Evolutionary conservation across 2,888 invertebrate genomes (phyloP).

Genomic region (Drosophila pseudotakahashii): DNA sequence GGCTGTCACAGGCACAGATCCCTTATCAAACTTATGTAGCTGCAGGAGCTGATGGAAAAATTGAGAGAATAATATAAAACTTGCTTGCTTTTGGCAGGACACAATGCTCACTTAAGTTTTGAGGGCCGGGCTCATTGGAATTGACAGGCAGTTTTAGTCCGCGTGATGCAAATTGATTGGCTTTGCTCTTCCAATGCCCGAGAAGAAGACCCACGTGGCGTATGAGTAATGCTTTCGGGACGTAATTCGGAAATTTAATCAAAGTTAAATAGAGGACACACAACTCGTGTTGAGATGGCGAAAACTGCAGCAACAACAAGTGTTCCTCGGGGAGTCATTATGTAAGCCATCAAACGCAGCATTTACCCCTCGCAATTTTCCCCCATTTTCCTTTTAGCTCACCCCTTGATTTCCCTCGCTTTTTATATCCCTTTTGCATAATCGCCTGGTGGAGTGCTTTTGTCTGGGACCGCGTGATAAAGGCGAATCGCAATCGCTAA

Average conservation of each 20-base stretch:
- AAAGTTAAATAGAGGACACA: conserved; percentile 21
- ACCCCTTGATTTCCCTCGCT: not conserved
- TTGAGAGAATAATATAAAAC: conserved; percentile 7
- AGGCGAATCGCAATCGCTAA: conserved; percentile 36
- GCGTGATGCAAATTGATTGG: conserved; percentile 59
- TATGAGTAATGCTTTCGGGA: conserved; percentile 6
- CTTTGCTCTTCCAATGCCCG: conserved; percentile 4
- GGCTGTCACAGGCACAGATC: conserved; percentile 31
- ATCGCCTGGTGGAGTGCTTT: conserved; percentile 39
- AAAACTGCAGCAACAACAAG: conserved; percentile 26
- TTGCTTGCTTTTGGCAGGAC: conserved; percentile 22
- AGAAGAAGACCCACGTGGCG: conserved; percentile 21
- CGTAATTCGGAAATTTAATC: conserved; percentile 21
- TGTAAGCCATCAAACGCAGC: conserved; percentile 33
- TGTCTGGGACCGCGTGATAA: conserved; percentile 37
- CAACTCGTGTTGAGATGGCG: conserved; percentile 1
- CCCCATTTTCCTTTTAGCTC: conserved; percentile 8
- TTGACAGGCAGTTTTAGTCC: conserved; percentile 52
- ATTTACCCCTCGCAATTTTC: conserved; percentile 4
- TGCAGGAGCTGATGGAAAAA: conserved; percentile 16
- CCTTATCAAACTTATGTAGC: conserved; percentile 33
- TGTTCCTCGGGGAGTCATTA: conserved; percentile 43
- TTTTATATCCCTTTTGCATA: conserved; percentile 20
- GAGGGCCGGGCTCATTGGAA: conserved; percentile 54
- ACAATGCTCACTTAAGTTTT: conserved; percentile 23